Base-by-base conservation (phyloP, 2,113 vertebrate species). In the Bufo bufo region DNA sequence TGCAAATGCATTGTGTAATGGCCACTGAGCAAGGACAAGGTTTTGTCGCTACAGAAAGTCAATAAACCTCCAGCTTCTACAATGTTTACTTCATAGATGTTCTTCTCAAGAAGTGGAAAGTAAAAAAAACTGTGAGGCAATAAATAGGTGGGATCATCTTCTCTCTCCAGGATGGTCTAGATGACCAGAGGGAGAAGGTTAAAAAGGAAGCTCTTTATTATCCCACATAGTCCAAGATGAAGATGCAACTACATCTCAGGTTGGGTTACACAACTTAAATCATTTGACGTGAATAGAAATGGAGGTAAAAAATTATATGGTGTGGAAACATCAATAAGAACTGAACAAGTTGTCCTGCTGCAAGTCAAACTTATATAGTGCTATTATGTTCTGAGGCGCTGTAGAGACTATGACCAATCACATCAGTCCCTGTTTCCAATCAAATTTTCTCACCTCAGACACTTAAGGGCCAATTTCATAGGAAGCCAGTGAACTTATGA, bases 41-140 rank as follows among this genome's bases (percentile, higher is more conserved):
- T 78, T 78, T 78, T 56, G 49, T 78, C 50, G 4, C 77, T 78
- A 78, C 77, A 56, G 50, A 78, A 78, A 78, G 77, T 56, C 50
- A 8, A 56, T 52, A 56, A 78, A 52, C 19, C 49, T 78, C 50
- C 49, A 54, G 77, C 50, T 23, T 11, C 77, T 23, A 54, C 77
- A 78, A 78, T 78, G 50, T 75, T 75, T 20, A 14, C 12, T 75
- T 75, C 72, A 14, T 49, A 50, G 17, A 20, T 6, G 19, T 50
- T 14, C 77, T 23, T 56, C 50, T 78, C 49, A 14, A 78, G 9
- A 52, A 78, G 33, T 54, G 72, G 8, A 50, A 49, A 75, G 72
- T 19, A 50, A 75, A 75, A 75, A 33, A 20, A 50, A 16, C 47
- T 20, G 16, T 17, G 72, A 50, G 17, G 72, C 72, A 75, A 71